Evolutionary conservation across 2,797 vertebrate species (phyloP), one percentile per base, ranked within the genome.

Genomic region (Cyprinodon diabolis): DNA sequence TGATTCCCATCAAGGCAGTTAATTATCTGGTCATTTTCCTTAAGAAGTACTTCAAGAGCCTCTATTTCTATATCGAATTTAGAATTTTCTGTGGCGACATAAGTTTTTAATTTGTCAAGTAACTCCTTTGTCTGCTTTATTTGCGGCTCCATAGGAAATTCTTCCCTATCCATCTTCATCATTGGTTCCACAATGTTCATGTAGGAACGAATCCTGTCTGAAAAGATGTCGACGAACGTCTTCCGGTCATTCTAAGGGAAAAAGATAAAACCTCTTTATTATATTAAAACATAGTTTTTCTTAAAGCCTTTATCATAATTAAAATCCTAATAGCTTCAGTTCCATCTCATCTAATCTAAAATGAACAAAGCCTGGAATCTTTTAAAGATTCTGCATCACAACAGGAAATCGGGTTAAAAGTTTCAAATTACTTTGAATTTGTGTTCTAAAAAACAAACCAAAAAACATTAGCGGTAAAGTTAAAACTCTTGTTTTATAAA

Each of bases 121-220:
- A 9, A 1, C 35, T 37, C 30, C 1, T 60, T 37, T 14, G 8
- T 17, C 14, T 19, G 35, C 57, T 37, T 37, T 30, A 60, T 1
- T 2, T 19, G 30, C 7, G 2, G 0, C 15, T 17, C 15, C 0
- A 15, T 1, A 30, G 2, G 0, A 30, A 3, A 17, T 3, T 17
- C 14, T 14, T 6, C 56, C 1, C 5, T 25, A 58, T 35, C 4
- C 17, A 17, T 3, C 57, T 17, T 58, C 6, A 17, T 60, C 30
- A 35, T 35, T 37, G 14, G 14, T 35, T 60, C 57, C 0, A 60
- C 3, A 0, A 60, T 4, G 30, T 60, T 9, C 9, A 17, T 4
- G 14, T 9, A 60, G 14, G 4, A 14, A 19, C 8, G 15, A 30
- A 60, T 4, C 2, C 9, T 2, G 30, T 37, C 6, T 35, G 7